Base-by-base conservation (phyloP, 2,797 vertebrate species). In the Acipenser transmontanus region DNA sequence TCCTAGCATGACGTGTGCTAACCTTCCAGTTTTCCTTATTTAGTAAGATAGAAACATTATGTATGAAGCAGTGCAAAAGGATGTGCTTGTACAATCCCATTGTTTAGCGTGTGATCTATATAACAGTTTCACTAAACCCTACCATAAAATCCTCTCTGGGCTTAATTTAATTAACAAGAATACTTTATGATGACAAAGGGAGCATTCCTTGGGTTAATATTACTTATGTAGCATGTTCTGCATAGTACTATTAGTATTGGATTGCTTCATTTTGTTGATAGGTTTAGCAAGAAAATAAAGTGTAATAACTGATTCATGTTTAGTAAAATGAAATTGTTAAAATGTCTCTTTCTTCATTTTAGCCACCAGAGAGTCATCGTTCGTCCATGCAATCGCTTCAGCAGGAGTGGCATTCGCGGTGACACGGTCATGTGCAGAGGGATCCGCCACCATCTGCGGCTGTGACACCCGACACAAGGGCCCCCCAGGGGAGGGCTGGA, bases 321-420 rank as follows among this genome's bases (percentile, higher is more conserved):
- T 50, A 10, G 6, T 17, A 50, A 6, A 17, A 6, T 34, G 4
- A 34, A 50, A 65, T 11, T 11, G 6, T 1, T 1, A 1, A 8
- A 50, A n/a, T 66, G 2, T 20, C 7, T 34, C 34, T 34, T 66
- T n/a, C 57, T 47, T 65, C 10, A 5, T 56, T 56, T 11, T 84
- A 99, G 97, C 97, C 59, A 99, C 97, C 59, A 84, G 97, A 59
- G 97, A 99, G 75, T 98, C 97, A 0, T 92, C 97, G 47, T 99
- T 99, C 1, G 97, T 99, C 64, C 97, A 99, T 0, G 96, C 97
- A 48, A 97, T 99, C 0, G 96, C 96, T 48, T 96, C 96, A 0
- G 97, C 96, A 0, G 97, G 97, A 0, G 95, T 99, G 69, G 95
- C 95, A 0, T 99, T 98, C 0, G 95, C 96, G 0, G 95, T 99